Conservation (phyloP, 2,797 vertebrate species). For the Leptatherina wallacei region DNA sequence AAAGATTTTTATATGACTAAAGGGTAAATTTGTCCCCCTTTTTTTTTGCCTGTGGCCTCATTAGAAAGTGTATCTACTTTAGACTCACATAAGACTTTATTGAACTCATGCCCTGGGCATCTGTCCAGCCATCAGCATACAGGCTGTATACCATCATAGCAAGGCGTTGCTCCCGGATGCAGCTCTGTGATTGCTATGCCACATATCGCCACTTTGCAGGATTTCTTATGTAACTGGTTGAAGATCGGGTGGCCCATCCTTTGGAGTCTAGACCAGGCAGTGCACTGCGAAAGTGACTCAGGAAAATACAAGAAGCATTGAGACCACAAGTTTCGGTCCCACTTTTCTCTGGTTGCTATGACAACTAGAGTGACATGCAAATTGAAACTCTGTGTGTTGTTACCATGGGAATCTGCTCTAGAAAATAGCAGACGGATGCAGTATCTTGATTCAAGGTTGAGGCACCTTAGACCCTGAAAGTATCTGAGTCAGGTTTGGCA, state of each 20-base stretch:
- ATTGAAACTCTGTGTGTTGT: constrained; percentile 66
- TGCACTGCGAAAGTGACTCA: constrained; percentile 37
- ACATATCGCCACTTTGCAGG: constrained; percentile 11
- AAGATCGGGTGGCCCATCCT: constrained; percentile 38
- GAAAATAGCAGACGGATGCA: constrained; percentile 33
- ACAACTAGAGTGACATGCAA: constrained; percentile 75
- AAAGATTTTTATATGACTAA: constrained; percentile 7
- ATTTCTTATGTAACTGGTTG: constrained; percentile 41
- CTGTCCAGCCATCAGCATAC: constrained; percentile 24
- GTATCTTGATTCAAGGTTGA: constrained; percentile 24
- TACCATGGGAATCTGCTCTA: constrained; percentile 76
- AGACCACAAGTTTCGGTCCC: constrained; percentile 54
- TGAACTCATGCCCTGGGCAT: constrained; percentile 23
- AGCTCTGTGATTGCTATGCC: neutral
- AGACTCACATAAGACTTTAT: neutral
- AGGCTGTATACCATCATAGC: constrained; percentile 22
- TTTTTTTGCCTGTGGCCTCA: too few relatives aligned
- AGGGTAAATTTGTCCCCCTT: neutral
- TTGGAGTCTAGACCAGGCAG: constrained; percentile 37
- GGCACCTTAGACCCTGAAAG: constrained; percentile 24
- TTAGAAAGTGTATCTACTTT: neutral
- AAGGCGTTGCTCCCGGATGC: constrained; percentile 5
- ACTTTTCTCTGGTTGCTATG: constrained; percentile 66
- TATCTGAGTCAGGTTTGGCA: constrained; percentile 15
- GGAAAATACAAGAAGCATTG: constrained; percentile 58